These are phyloP conservation scores for Ailuropoda melanoleuca DNA, from an alignment of 2,113 vertebrate species.

Conservation along the genomic window DNA sequence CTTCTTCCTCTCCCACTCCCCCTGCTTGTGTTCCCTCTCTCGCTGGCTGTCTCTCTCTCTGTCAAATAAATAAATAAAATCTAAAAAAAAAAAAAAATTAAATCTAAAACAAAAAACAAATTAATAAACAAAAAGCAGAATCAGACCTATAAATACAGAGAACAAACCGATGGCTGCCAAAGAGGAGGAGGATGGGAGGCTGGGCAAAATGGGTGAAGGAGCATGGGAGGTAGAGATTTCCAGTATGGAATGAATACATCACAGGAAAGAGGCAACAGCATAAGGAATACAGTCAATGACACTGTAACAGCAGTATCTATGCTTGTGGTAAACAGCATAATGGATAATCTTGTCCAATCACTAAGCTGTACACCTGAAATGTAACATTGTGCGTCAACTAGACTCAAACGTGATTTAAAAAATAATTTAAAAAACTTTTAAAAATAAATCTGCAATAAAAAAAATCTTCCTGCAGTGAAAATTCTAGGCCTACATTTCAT, in stretches of 20 bases:
- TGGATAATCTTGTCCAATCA: not conserved
- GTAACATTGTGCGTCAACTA: not conserved
- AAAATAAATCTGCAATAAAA: not conserved
- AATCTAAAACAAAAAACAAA: not conserved
- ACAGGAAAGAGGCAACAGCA: not conserved
- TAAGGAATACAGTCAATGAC: not conserved
- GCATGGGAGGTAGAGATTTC: not conserved
- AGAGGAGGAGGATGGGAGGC: not conserved
- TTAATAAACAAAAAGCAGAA: not conserved
- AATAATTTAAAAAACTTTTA: not conserved
- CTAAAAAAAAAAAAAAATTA: too few species aligned
- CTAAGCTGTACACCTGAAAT: not conserved
- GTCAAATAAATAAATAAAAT: too few species aligned
- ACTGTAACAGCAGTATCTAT: not conserved
- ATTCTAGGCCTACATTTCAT: not conserved
- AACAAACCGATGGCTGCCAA: not conserved
- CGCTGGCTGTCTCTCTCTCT: too few species aligned
- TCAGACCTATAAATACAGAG: not conserved
- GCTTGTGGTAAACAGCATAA: not conserved
- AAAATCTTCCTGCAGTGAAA: not conserved
- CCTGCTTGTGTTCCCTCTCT: too few species aligned
- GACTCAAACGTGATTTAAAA: not conserved
- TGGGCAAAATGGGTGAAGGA: not conserved
- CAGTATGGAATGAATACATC: not conserved
- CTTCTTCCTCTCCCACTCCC: too few species aligned